Base-by-base conservation (phyloP, 1,140 invertebrate species). In the Saxidomus purpurata region DNA sequence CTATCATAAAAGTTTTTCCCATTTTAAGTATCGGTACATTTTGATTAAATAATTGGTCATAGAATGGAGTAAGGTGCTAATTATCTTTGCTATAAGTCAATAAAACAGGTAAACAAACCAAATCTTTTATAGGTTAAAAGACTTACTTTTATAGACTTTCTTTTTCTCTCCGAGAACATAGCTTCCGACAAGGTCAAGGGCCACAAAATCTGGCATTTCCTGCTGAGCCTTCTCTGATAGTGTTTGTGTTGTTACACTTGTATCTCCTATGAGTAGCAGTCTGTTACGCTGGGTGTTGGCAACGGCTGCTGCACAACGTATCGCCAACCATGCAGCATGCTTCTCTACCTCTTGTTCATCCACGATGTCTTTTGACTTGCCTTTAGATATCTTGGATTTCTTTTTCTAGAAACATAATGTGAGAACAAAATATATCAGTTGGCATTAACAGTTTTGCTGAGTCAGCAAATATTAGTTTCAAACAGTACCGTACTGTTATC, bases 101-200 rank as follows among this genome's bases (percentile, higher is more conserved):
- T n/a, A n/a, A n/a, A n/a, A n/a, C n/a, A n/a, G n/a, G n/a, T n/a
- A n/a, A n/a, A n/a, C n/a, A n/a, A n/a, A n/a, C n/a, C n/a, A n/a
- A n/a, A n/a, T n/a, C n/a, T n/a, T 19, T 84, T 90, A 67, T 6
- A 15, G 17, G 2, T 19, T n/a, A 43, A 43, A 43, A 43, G 15
- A 89, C 93, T 92, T 92, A 95, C 95, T 94, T 92, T 95, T 95
- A 84, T 92, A 95, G 17, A 94, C 92, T 87, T 93, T 95, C 90
- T 95, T 94, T 89, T 95, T 94, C 63, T 95, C 89, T 31, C 95
- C 95, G 43, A 95, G 91, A 6, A 95, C 93, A 92, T 95, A 95
- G 0, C 89, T 77, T 89, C 93, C 92, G 22, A 95, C 82, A 61
- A 95, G 92, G 90, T 95, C 95, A 22, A 95, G 91, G 13, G 93